These are phyloP conservation scores for Notodonta ziczac DNA, from an alignment of 2,888 invertebrate genomes.

Conservation along the genomic window DNA sequence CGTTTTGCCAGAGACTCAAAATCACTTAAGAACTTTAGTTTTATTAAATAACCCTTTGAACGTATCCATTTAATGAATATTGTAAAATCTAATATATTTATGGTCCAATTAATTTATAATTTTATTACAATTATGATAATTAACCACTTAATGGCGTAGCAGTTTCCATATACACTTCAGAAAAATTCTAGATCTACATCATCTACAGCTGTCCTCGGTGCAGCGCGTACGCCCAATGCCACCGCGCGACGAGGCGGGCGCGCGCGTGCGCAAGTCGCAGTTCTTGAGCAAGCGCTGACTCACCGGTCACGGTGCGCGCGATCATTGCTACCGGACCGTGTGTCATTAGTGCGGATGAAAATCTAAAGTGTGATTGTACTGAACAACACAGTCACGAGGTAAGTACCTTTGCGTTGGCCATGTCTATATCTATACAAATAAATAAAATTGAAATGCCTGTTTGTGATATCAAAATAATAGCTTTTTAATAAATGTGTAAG, in stretches of 20 bases:
- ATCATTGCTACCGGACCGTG: slow-evolving; percentile 4
- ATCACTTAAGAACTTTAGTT: no score
- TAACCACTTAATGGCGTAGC: neutral
- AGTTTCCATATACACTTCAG: neutral
- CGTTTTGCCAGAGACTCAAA: no score
- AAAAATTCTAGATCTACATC: slow-evolving; percentile 1
- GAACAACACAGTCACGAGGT: no score
- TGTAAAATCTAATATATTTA: no score
- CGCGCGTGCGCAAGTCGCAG: neutral
- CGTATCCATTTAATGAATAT: no score
- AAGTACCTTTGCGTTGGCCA: no score
- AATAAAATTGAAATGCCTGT: no score
- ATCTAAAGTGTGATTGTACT: neutral
- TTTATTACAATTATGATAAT: neutral
- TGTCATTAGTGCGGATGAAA: neutral
- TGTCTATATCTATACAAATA: no score
- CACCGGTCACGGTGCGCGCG: slow-evolving; percentile 5
- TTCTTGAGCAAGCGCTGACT: slow-evolving; percentile 5
- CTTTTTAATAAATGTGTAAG: no score
- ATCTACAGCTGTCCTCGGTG: neutral
- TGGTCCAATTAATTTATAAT: no score
- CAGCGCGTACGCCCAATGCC: slow-evolving; percentile 1
- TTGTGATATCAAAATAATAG: no score
- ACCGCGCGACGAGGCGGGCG: neutral
- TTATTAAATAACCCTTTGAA: no score